Conservation (phyloP, 64 coral and sea anemone genomes). For the Astreopora myriophthalma region DNA sequence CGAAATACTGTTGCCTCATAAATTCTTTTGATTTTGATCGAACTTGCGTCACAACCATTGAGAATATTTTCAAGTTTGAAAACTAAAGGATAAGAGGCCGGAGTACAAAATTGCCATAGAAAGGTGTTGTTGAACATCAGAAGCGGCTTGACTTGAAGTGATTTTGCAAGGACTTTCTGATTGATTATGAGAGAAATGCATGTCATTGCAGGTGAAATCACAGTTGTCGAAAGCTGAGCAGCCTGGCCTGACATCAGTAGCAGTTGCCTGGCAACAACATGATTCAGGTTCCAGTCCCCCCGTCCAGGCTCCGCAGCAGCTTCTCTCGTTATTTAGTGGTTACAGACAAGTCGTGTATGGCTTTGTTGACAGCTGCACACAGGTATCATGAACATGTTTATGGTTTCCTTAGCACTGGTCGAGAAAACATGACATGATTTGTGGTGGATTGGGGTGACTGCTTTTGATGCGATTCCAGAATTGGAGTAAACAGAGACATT, state of each 20-base stretch:
- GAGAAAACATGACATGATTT: too few species aligned
- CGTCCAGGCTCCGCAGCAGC: constrained; percentile 85
- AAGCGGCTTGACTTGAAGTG: background rate
- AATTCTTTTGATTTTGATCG: background rate
- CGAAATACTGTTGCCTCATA: background rate
- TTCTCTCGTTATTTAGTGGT: constrained; percentile 91
- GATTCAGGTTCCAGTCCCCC: constrained; percentile 69
- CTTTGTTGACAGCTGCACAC: constrained; percentile 90
- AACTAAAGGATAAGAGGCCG: background rate
- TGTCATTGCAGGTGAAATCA: constrained; percentile 52
- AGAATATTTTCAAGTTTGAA: too few species aligned
- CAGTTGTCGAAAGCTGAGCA: constrained; percentile 83
- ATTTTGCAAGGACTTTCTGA: background rate
- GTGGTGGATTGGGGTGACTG: too few species aligned
- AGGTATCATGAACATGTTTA: constrained; percentile 45
- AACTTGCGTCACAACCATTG: too few species aligned
- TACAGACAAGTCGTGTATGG: constrained; percentile 97
- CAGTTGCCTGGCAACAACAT: constrained; percentile 96
- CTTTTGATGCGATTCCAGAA: too few species aligned
- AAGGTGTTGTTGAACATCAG: background rate
- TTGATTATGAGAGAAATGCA: background rate
- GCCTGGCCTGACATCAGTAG: constrained; percentile 93
- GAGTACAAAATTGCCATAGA: background rate
- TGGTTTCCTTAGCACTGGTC: background rate
- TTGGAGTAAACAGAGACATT: too few species aligned